Percentiles rank a stretch among this genome's conserved stretches.
Conservation (phyloP, 35 echinoderm and acorn worm species). For the Holothuria glaberrima region DNA sequence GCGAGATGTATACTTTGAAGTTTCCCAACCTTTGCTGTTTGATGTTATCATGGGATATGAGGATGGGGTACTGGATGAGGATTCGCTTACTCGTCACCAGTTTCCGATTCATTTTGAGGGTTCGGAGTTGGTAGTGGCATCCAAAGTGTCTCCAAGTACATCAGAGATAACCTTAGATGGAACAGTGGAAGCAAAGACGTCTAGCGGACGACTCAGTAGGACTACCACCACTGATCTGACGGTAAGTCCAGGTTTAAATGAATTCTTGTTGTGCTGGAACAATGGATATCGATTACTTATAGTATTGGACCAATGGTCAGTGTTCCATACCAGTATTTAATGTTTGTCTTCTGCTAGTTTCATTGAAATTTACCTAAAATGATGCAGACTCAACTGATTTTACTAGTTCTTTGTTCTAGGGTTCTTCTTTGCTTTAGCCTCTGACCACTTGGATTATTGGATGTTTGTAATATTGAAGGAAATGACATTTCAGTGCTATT, state of each 20-base stretch:
- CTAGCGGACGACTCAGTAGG: constrained; percentile 43
- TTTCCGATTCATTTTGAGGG: constrained; percentile 92
- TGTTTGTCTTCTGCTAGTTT: too few relatives aligned
- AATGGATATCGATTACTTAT: too few relatives aligned
- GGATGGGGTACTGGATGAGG: constrained; percentile 49
- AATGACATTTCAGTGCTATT: too few relatives aligned
- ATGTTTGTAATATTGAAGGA: too few relatives aligned
- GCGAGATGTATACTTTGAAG: constrained; percentile 76
- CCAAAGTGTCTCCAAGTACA: constrained; percentile 54
- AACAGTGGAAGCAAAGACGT: constrained; percentile 52
- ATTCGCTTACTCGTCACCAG: constrained; percentile 48
- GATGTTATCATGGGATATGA: constrained; percentile 78
- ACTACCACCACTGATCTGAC: constrained; percentile 63
- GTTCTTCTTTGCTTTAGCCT: too few relatives aligned
- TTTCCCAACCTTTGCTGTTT: constrained; percentile 84
- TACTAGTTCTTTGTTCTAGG: too few relatives aligned
- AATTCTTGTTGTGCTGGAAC: too few relatives aligned
- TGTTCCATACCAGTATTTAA: too few relatives aligned
- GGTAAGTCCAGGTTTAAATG: constrained; percentile 56
- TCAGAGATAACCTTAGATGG: constrained; percentile 28
- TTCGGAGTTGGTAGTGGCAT: constrained; percentile 84
- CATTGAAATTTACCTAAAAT: too few relatives aligned
- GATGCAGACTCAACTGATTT: too few relatives aligned
- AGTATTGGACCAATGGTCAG: too few relatives aligned
- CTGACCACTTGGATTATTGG: too few relatives aligned